Evolutionary conservation across 2,797 vertebrate species (phyloP), one percentile per base, ranked within the genome.

Genomic region (Acridotheres tristis): DNA sequence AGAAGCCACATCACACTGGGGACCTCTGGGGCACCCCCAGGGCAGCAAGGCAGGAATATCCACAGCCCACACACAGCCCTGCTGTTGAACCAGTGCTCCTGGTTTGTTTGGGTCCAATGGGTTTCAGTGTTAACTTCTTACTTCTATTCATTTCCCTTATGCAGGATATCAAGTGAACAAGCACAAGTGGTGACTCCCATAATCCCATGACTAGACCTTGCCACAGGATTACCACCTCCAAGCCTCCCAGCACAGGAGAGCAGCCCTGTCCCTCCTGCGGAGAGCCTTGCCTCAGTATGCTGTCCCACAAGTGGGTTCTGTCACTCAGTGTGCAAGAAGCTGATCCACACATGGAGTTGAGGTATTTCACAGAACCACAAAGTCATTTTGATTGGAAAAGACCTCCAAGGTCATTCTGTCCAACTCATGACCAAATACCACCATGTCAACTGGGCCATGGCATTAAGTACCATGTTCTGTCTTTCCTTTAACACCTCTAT

Each of bases 141-240:
- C 19, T 68, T 58, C 9, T 29, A 19, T 29, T 79, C 3, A 7
- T 65, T 42, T 61, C 42, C 25, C n/a, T 32, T 10, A 26, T 7
- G 7, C 45, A 32, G 55, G 27, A 26, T 23, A 40, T 26, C 22
- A 34, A 30, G 38, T 2, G 2, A 42, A 26, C 19, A 15, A 19
- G 17, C 23, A 2, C 4, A 2, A 20, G 17, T 5, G 1, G 12
- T 13, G 34, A n/a, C 21, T 38, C 16, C 40, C 1, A 2, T 21
- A 10, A 27, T 5, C 26, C 43, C 32, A 4, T 1, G 8, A 40
- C 0, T 0, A 47, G 27, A 13, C 15, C 13, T 9, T 11, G 55
- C 55, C 29, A 11, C 22, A 13, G 29, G 23, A 45, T 25, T 19
- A 27, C 17, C 22, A 4, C 3, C 15, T 20, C 32, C 50, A 5